Evolutionary conservation across 1,140 invertebrate species (phyloP).

Genomic region (Drosophila serrata): DNA sequence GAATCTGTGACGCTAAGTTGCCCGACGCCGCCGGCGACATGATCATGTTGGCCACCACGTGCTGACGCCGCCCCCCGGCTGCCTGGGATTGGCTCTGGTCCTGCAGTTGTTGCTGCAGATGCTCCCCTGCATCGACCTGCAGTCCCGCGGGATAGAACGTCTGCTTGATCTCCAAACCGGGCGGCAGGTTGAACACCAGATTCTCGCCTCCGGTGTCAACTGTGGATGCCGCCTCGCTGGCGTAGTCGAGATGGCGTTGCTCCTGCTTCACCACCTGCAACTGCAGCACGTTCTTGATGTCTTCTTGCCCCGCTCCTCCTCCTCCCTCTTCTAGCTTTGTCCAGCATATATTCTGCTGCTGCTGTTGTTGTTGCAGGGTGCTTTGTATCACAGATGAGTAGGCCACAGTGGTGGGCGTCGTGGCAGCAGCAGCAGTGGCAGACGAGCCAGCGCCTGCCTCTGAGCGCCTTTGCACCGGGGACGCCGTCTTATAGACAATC

Average conservation of each 20-base stretch:
- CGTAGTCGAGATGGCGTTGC: constrained; percentile 74
- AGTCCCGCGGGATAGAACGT: constrained; percentile 68
- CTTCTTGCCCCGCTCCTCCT: constrained; percentile 52
- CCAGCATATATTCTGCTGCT: constrained; percentile 72
- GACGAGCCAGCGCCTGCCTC: constrained; percentile 81
- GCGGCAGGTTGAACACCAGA: constrained; percentile 81
- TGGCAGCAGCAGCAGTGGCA: constrained; percentile 53
- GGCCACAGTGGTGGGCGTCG: constrained; percentile 71
- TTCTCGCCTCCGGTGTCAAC: constrained; percentile 62
- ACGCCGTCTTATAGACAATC: constrained; percentile 81
- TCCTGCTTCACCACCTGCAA: constrained; percentile 82
- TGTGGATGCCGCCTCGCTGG: constrained; percentile 48
- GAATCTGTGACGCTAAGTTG: constrained; percentile 84
- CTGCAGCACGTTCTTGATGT: constrained; percentile 81
- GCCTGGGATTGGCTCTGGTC: constrained; percentile 46
- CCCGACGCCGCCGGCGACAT: constrained; percentile 70
- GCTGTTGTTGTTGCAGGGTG: constrained; percentile 74
- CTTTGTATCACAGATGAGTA: constrained; percentile 85
- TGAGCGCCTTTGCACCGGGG: constrained; percentile 69
- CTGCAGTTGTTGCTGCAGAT: constrained; percentile 54
- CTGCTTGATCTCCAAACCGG: constrained; percentile 81
- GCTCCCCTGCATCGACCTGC: constrained; percentile 50
- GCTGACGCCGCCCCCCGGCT: constrained; percentile 65
- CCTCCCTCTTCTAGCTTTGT: constrained; percentile 70
- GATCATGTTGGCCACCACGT: constrained; percentile 83